These are phyloP conservation scores for Simalia tracyae DNA, from an alignment of 2,797 vertebrate species.

Conservation along the genomic window DNA sequence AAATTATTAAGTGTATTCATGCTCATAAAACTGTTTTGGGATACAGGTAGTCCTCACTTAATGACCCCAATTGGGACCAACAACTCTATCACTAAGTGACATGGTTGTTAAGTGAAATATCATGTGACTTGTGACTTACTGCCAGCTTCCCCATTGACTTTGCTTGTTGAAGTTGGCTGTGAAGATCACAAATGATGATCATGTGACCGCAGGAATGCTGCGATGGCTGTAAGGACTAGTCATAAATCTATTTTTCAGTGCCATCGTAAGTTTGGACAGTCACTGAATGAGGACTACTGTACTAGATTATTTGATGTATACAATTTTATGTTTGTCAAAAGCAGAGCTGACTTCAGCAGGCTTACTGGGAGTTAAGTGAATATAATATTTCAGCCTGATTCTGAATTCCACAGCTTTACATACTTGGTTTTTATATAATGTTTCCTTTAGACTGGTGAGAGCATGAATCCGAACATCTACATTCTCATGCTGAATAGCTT, in stretches of 20 bases:
- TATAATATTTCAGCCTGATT: neutral
- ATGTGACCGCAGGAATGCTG: neutral
- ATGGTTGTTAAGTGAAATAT: neutral
- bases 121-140: neutral
- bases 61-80: neutral
- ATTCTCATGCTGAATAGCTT: constrained; percentile 94
- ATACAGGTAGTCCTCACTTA: neutral
- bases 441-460: constrained; percentile 91
- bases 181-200: neutral
- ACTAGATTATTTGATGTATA: neutral
- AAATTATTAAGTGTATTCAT: neutral
- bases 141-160: neutral
- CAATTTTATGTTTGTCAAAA: neutral
- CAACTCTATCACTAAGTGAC: neutral
- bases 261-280: neutral
- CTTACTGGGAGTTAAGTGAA: neutral
- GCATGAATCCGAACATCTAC: constrained; percentile 96
- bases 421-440: constrained; percentile 93
- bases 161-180: neutral
- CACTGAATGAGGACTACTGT: neutral
- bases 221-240: neutral
- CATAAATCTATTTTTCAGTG: neutral
- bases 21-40: neutral
- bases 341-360: neutral
- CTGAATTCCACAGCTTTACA: neutral